Evolutionary conservation across 2,797 vertebrate species (phyloP), one percentile per base, ranked within the genome.

Genomic region (Uromys caudimaculatus): DNA sequence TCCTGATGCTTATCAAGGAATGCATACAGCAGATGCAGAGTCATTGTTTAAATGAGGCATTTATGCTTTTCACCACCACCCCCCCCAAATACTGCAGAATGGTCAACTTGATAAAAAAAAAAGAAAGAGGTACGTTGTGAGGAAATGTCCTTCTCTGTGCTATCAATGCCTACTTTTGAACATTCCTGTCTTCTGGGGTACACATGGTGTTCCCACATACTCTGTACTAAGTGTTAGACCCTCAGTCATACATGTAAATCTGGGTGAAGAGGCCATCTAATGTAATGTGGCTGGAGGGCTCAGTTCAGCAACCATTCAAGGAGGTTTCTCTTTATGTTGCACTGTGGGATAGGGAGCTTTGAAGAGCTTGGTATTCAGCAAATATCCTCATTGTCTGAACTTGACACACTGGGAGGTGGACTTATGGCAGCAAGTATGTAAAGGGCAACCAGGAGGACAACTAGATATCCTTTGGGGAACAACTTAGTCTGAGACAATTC

Each of bases 71-170:
- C 32, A 77, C 17, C 50, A 76, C 6, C 84, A 88, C 41, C 12
- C 94, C 95, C 93, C n/a, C 82, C 96, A 98, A 97, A 99, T 99
- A 92, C 97, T 99, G 62, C 78, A 98, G 90, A 99, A 98, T 89
- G 97, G 98, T 76, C 98, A 98, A 91, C 76, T 96, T 90, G 99
- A 98, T 75, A 98, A 99, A 98, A 98, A 98, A 99, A 98, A 98
- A 98, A 96, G 97, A 98, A 97, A 99, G 98, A 98, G 98, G 98
- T 99, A 98, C 64, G 50, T 71, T 88, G 62, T 95, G 81, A 87
- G 14, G 17, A 89, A 14, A 38, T 91, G 38, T 67, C 75, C 47
- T 73, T 47, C 52, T 0, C 86, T 90, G 60, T 92, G 50, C 58
- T 75, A 24, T 64, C 21, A 5, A 41, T 67, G 64, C 64, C 24